A percentile compares a stretch with the other conserved stretches of the same genome.
phyloP scores from a whole-genome alignment of 2,797 vertebrate genomes.

The Ptychobarbus kaznakovi region DNA sequence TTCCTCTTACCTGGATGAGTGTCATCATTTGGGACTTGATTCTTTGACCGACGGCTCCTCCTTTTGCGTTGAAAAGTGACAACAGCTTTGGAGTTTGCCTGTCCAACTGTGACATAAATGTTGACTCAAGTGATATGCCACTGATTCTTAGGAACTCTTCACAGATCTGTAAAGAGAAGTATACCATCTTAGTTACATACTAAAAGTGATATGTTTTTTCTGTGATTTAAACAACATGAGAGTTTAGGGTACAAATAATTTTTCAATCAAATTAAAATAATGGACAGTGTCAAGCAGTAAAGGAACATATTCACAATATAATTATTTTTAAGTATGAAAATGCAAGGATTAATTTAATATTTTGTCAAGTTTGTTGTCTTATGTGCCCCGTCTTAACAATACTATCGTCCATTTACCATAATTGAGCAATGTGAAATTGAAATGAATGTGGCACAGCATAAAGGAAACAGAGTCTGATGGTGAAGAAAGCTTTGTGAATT shows the following conservation, averaged over 20 bases:
- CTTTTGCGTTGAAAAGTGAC: constrained; percentile 49
- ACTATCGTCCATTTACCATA: not conserved
- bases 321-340: constrained; percentile 17
- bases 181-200: too few species aligned
- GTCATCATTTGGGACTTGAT: constrained; percentile 38
- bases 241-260: not conserved
- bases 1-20: constrained; percentile 34
- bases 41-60: constrained; percentile 41
- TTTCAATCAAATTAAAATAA: constrained; percentile 11
- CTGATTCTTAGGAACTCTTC: not conserved
- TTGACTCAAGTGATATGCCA: constrained; percentile 35
- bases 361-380: not conserved
- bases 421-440: constrained; percentile 1
- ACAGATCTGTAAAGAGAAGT: too few species aligned
- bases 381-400: not conserved
- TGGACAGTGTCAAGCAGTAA: constrained; percentile 13
- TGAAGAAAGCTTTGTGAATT: constrained; percentile 9
- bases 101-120: constrained; percentile 52
- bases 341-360: constrained; percentile 2
- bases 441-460: constrained; percentile 15
- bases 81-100: constrained; percentile 45
- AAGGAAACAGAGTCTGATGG: not conserved
- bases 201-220: too few species aligned
- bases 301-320: not conserved
- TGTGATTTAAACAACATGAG: too few species aligned